phyloP scores from a whole-genome alignment of 1,140 invertebrate species.

The Capitella teleta region DNA sequence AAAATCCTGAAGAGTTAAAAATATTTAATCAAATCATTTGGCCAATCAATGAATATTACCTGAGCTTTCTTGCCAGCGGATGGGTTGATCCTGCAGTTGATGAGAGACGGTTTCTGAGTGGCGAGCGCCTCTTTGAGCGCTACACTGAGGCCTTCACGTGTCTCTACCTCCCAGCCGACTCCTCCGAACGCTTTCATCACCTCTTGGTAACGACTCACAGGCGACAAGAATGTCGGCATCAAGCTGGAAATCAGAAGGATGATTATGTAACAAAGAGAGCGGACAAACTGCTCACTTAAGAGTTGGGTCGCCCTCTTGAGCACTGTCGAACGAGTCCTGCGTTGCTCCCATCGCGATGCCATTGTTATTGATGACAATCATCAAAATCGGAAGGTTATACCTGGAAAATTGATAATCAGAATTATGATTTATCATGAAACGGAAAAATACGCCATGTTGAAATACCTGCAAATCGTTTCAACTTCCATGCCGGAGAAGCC shows the following conservation, averaged over 20 bases:
- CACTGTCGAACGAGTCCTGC: constrained; percentile 48
- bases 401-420: constrained; percentile 47
- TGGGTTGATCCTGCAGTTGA: constrained; percentile 83
- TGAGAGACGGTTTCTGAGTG: constrained; percentile 63
- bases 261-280: neutral
- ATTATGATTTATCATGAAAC: too few species aligned
- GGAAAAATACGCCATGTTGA: neutral
- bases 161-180: constrained; percentile 67
- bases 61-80: constrained; percentile 79
- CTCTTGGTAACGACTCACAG: constrained; percentile 73
- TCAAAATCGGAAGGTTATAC: constrained; percentile 80
- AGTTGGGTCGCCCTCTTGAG: constrained; percentile 49
- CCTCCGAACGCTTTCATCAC: constrained; percentile 74
- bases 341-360: constrained; percentile 83
- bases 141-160: constrained; percentile 57
- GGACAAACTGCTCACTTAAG: constrained; percentile 36
- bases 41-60: constrained; percentile 26
- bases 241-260: constrained; percentile 51
- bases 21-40: neutral
- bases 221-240: constrained; percentile 66
- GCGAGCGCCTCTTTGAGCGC: constrained; percentile 56
- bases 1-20: constrained; percentile 1
- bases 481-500: constrained; percentile 97
- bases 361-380: constrained; percentile 90
- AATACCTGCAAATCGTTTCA: constrained; percentile 84